Evolutionary conservation across 2,113 vertebrate genomes (phyloP).

Genomic region (Bufo bufo): DNA sequence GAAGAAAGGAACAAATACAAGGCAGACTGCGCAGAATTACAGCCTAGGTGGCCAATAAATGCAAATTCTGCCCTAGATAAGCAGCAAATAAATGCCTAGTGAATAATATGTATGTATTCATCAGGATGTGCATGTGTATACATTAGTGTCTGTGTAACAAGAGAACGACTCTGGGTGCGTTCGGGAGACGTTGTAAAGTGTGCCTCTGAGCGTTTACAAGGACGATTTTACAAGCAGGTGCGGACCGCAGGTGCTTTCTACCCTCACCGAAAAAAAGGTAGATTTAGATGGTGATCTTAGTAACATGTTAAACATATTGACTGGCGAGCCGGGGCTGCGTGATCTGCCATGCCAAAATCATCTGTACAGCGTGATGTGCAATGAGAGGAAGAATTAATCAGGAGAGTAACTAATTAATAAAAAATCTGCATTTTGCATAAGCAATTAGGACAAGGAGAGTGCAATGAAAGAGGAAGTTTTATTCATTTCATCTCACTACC

Average conservation of each 20-base stretch:
- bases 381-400: constrained; percentile 88
- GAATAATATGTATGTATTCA: constrained; percentile 3
- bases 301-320: constrained; percentile 79
- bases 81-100: neutral
- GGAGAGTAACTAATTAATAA: constrained; percentile 91
- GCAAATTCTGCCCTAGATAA: constrained; percentile 11
- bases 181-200: neutral
- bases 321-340: constrained; percentile 70
- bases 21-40: neutral
- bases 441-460: constrained; percentile 85
- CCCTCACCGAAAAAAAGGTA: constrained; percentile 75
- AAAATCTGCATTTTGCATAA: constrained; percentile 94
- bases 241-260: constrained; percentile 80
- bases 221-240: constrained; percentile 66
- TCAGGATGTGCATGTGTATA: neutral
- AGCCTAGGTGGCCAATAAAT: neutral
- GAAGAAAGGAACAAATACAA: neutral
- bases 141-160: constrained; percentile 49
- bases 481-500: constrained; percentile 82
- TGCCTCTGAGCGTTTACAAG: neutral
- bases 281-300: constrained; percentile 79
- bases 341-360: constrained; percentile 74
- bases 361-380: constrained; percentile 87
- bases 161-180: neutral
- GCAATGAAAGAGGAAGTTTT: constrained; percentile 82